A percentile compares a stretch with the other conserved stretches of the same genome.
Conservation (phyloP, 2,888 invertebrate genomes). For the Perithous albicinctus region DNA sequence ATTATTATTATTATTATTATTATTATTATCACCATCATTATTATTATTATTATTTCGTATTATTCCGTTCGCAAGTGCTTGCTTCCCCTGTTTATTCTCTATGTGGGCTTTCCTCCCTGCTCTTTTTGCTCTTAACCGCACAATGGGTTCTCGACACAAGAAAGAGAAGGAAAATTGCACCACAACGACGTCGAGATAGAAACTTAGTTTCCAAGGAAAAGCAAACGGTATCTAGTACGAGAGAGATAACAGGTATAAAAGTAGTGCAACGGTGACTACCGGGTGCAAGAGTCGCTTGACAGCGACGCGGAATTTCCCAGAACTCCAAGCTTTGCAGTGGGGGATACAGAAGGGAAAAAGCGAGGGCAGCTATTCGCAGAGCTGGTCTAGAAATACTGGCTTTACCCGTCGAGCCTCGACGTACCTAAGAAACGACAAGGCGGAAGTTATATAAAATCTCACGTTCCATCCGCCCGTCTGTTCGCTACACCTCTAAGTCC, state of each 20-base stretch:
- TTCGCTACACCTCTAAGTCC: not conserved
- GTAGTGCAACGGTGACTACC: constrained; percentile 5
- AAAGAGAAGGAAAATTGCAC: constrained; percentile 4
- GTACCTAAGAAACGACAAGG: constrained; percentile 33
- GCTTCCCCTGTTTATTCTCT: not conserved
- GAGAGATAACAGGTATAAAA: not conserved
- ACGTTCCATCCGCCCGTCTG: not conserved
- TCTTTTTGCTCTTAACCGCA: not conserved
- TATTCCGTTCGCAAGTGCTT: not conserved
- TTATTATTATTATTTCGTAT: not conserved
- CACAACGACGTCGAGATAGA: constrained; percentile 8
- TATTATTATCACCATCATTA: too few species aligned
- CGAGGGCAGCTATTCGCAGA: not conserved
- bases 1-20: too few species aligned
- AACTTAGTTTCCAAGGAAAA: constrained; percentile 11
- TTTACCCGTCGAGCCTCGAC: constrained; percentile 20
- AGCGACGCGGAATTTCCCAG: constrained; percentile 16
- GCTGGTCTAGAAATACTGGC: constrained; percentile 16
- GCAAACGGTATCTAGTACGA: not conserved
- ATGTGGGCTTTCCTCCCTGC: not conserved
- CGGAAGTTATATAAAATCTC: constrained; percentile 61
- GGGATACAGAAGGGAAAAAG: not conserved
- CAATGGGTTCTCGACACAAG: not conserved
- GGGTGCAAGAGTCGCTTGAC: constrained; percentile 21
- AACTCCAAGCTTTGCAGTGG: constrained; percentile 3